A percentile compares a stretch with the other conserved stretches of the same genome.
Conservation (phyloP, 2,797 vertebrate species). For the Rallus crepitans region DNA sequence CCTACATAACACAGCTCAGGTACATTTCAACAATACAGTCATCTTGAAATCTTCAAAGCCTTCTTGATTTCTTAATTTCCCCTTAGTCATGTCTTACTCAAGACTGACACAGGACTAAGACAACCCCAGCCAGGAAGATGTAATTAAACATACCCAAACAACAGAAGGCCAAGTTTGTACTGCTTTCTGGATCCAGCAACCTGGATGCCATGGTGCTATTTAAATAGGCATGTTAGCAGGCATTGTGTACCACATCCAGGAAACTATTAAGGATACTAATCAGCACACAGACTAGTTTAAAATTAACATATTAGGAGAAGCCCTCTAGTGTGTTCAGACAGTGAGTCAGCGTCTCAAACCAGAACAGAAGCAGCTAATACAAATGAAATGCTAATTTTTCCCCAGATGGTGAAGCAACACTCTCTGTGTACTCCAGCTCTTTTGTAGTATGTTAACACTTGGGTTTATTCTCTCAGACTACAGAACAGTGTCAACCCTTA, state of each 20-base stretch:
- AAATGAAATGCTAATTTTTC: constrained; percentile 77
- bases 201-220: neutral
- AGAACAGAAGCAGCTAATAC: constrained; percentile 75
- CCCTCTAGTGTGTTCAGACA: constrained; percentile 54
- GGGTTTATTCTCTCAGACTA: constrained; percentile 42
- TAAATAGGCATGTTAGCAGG: neutral
- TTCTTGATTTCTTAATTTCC: neutral
- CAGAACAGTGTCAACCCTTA: neutral
- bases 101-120: neutral
- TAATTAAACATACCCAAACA: neutral
- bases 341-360: constrained; percentile 71
- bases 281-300: constrained; percentile 25
- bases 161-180: neutral
- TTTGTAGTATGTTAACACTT: constrained; percentile 61
- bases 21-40: neutral
- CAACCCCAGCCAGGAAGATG: neutral
- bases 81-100: constrained; percentile 39
- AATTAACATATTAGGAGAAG: constrained; percentile 61
- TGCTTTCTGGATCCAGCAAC: neutral
- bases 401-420: constrained; percentile 69
- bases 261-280: constrained; percentile 35
- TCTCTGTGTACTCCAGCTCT: constrained; percentile 47
- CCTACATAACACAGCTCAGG: neutral
- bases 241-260: neutral
- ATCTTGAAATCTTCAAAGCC: neutral